Conservation (phyloP, 2,797 vertebrate species). For the Podarcis siculus region DNA sequence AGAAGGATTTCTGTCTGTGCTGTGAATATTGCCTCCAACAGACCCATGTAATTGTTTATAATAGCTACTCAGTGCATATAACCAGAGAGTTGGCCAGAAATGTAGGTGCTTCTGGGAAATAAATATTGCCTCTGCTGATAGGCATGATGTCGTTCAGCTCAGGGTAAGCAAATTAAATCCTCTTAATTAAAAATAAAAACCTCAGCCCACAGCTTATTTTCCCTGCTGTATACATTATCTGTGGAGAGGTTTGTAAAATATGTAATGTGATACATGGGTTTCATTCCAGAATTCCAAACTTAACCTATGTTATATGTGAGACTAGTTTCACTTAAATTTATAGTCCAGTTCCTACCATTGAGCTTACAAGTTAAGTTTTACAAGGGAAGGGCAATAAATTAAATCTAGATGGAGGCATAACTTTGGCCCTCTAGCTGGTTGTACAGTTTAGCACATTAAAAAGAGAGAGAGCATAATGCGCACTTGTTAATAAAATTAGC, state of each 20-base stretch:
- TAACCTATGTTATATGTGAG: constrained; percentile 68
- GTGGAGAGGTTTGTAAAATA: constrained; percentile 51
- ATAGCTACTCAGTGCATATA: not conserved
- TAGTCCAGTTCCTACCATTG: constrained; percentile 73
- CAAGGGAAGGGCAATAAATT: constrained; percentile 80
- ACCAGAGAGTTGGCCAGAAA: not conserved
- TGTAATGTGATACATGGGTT: constrained; percentile 49
- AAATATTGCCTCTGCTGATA: not conserved
- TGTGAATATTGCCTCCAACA: too few species aligned
- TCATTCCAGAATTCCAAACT: constrained; percentile 67
- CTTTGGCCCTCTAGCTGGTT: constrained; percentile 72
- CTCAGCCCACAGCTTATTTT: constrained; percentile 24
- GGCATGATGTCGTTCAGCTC: not conserved
- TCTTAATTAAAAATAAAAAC: constrained; percentile 43
- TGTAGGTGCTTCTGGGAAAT: not conserved
- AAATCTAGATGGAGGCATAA: constrained; percentile 75
- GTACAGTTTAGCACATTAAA: constrained; percentile 77
- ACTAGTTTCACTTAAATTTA: constrained; percentile 75
- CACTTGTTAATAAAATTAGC: constrained; percentile 81
- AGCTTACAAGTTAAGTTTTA: constrained; percentile 80
- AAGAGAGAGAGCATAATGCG: constrained; percentile 76
- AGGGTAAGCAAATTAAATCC: accelerated
- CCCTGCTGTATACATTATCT: not conserved
- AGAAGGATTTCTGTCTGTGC: not conserved
- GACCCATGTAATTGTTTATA: not conserved